phyloP scores from a whole-genome alignment of 2,113 vertebrate genomes.

The Nipponia nippon region DNA sequence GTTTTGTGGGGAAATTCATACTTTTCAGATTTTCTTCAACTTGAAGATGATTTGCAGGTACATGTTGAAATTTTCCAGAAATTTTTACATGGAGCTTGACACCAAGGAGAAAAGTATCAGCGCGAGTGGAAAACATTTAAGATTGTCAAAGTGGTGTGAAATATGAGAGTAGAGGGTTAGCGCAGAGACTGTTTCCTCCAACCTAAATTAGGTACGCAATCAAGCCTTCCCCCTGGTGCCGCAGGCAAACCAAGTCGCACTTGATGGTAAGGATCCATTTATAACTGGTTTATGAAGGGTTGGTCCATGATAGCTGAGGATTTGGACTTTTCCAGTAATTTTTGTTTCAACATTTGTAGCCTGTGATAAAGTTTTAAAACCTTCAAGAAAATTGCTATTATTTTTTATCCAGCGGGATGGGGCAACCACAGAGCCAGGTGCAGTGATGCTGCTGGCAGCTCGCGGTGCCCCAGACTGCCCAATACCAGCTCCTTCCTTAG shows the following conservation, averaged over 20 bases:
- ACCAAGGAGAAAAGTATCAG: not conserved
- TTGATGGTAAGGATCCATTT: not conserved
- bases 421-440: not conserved
- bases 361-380: not conserved
- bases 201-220: not conserved
- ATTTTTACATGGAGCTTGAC: not conserved
- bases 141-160: constrained; percentile 34
- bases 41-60: not conserved
- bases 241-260: not conserved
- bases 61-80: not conserved
- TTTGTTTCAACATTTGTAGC: not conserved
- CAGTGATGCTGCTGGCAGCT: not conserved
- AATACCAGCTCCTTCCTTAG: not conserved
- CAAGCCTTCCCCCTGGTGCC: not conserved
- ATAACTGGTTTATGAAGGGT: not conserved
- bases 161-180: not conserved
- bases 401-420: not conserved
- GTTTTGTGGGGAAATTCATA: not conserved
- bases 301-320: not conserved
- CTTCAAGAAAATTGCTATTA: not conserved
- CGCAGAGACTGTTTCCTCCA: not conserved
- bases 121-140: not conserved
- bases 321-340: not conserved
- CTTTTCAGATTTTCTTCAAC: not conserved
- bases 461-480: fast-evolving